Base-by-base conservation (phyloP, 2,888 invertebrate species). In the Melanophora roralis region DNA sequence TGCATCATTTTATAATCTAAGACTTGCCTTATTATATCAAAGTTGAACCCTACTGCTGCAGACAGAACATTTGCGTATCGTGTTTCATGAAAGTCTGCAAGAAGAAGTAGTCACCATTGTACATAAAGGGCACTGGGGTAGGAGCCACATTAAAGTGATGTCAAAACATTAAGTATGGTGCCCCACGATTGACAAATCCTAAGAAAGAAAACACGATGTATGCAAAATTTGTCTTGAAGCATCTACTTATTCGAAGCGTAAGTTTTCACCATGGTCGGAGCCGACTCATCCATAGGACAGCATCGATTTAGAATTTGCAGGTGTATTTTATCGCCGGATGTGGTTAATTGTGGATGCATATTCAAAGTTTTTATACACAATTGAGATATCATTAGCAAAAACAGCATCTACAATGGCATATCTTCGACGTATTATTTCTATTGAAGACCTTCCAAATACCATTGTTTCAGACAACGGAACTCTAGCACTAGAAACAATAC, bases 391-490 rank as follows among this genome's bases (percentile, higher is more conserved):
- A 38, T 60, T 81, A 40, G 67, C 53, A n/a, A 40, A n/a, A 40
- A 5, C 40, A 5, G 14, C 14, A 12, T 40, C 40, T 1, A 40
- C 40, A 5, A 40, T 40, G 1, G 14, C 14, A 3, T 12, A 4
- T 40, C 14, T 40, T 4, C 40, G 14, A 40, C n/a, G 14, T 40
- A 40, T 40, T 5, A n/a, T 40, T 40, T 12, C n/a, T 14, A 40
- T 40, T n/a, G 11, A 40, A 6, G 40, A 14, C 14, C 14, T 40
- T 4, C 40, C 14, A 0, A 12, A 40, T 12, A n/a, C 40, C 5
- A 53, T 81, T 27, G 38, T 34, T 0, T 36, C 19, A 0, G 84
- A 84, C 68, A 84, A 84, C 57, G 59, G 49, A n/a, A 32, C 74
- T 9, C 80, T n/a, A n/a, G n/a, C n/a, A n/a, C n/a, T n/a, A n/a